Evolutionary conservation across 2,113 vertebrate species (phyloP).

Genomic region (Cottus gobio): DNA sequence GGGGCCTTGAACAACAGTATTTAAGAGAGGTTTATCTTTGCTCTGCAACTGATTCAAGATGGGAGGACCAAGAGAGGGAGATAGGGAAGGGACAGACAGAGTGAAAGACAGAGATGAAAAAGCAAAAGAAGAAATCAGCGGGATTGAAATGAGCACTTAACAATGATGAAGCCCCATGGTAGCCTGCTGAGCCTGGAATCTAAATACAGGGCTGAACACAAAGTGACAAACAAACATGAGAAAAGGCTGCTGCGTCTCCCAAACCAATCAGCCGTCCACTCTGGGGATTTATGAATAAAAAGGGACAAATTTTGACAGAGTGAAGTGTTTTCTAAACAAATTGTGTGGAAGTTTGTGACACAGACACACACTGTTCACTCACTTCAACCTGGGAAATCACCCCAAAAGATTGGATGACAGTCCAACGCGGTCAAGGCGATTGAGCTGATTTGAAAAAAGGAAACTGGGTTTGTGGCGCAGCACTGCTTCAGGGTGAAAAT

Average conservation of each 20-base stretch:
- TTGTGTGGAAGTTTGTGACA: slow-evolving; percentile 26
- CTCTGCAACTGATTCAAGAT: slow-evolving; percentile 57
- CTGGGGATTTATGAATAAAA: slow-evolving; percentile 65
- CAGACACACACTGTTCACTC: slow-evolving; percentile 28
- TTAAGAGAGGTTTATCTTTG: slow-evolving; percentile 61
- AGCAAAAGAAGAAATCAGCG: slow-evolving; percentile 69
- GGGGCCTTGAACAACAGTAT: slow-evolving; percentile 45
- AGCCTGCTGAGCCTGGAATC: slow-evolving; percentile 75
- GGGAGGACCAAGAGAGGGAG: slow-evolving; percentile 33
- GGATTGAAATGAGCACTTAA: slow-evolving; percentile 81
- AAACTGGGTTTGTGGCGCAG: slow-evolving; percentile 10
- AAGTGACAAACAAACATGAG: slow-evolving; percentile 73
- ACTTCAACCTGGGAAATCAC: slow-evolving; percentile 23
- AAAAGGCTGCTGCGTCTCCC: slow-evolving; percentile 61
- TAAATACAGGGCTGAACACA: slow-evolving; percentile 73
- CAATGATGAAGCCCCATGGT: slow-evolving; percentile 77
- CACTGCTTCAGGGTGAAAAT: slow-evolving; percentile 8
- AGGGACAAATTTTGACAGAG: slow-evolving; percentile 47
- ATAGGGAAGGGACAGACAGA: neutral
- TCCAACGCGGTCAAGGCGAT: slow-evolving; percentile 25
- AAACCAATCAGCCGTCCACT: slow-evolving; percentile 75
- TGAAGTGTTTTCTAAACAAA: slow-evolving; percentile 60
- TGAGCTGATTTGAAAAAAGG: slow-evolving; percentile 41
- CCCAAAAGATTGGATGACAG: slow-evolving; percentile 11
- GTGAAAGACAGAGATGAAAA: slow-evolving; percentile 50